Percentiles rank a stretch among this genome's conserved stretches.
These are phyloP conservation scores for Zaprionus camerounensis DNA, from an alignment of 1,140 invertebrate species.

Conservation along the genomic window DNA sequence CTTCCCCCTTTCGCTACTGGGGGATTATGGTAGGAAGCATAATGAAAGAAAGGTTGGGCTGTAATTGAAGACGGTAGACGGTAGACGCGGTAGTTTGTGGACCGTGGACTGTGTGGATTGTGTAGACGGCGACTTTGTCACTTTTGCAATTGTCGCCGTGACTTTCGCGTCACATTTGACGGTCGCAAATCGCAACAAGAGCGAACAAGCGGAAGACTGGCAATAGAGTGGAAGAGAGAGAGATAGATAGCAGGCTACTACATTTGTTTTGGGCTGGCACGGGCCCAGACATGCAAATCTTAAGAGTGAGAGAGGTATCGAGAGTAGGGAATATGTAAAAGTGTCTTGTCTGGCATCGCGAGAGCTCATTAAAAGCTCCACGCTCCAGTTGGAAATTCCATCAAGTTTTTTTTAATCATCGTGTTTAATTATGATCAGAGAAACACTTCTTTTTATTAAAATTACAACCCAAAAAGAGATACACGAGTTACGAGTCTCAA, in stretches of 20 bases:
- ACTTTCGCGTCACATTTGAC: conserved; percentile 79
- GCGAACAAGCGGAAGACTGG: conserved; percentile 17
- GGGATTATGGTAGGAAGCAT: conserved; percentile 8
- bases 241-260: conserved; percentile 21
- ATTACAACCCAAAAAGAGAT: background rate
- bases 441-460: conserved; percentile 45
- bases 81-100: background rate
- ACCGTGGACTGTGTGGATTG: conserved; percentile 33
- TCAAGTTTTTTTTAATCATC: conserved; percentile 34
- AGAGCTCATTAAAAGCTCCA: conserved; percentile 62
- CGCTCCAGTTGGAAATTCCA: conserved; percentile 65
- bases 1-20: conserved; percentile 7
- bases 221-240: background rate
- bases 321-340: background rate
- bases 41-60: conserved; percentile 43
- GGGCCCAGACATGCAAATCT: conserved; percentile 25
- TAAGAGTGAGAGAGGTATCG: conserved; percentile 18
- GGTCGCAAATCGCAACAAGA: background rate
- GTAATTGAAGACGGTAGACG: conserved; percentile 32
- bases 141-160: conserved; percentile 51
- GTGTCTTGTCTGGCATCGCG: conserved; percentile 1
- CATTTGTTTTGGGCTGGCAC: conserved; percentile 44
- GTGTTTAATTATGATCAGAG: conserved; percentile 47
- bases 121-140: conserved; percentile 28
- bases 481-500: background rate